Conservation (phyloP, 2,113 vertebrate species). For the Thalassarche chlororhynchos region DNA sequence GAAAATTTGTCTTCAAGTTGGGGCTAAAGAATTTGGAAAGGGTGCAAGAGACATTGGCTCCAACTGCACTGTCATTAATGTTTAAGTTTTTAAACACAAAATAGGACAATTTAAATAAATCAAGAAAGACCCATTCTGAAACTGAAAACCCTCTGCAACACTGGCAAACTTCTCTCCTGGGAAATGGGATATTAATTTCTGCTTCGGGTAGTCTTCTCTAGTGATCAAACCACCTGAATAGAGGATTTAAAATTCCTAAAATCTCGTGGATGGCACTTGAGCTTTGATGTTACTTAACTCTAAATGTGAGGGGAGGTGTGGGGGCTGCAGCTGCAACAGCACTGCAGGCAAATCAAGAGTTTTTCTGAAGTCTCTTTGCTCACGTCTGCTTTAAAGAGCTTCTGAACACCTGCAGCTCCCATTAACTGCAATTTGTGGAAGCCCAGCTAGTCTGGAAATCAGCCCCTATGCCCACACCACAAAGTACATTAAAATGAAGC, state of each 20-base stretch:
- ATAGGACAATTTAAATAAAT: not conserved
- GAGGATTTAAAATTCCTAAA: not conserved
- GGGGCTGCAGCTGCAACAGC: not conserved
- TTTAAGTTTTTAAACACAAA: not conserved
- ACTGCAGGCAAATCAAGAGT: not conserved
- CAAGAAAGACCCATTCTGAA: not conserved
- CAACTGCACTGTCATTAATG: not conserved
- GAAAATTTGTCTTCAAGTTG: not conserved
- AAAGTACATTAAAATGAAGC: not conserved
- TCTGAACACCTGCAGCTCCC: slow-evolving; percentile 43
- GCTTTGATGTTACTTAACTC: not conserved
- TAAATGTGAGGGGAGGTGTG: accelerated
- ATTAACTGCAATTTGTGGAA: not conserved
- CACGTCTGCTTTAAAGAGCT: not conserved
- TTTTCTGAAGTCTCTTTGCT: not conserved
- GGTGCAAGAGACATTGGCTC: not conserved
- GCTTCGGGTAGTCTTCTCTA: not conserved
- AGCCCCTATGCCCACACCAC: not conserved
- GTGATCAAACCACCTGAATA: not conserved
- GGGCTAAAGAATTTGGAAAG: not conserved
- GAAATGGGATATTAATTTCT: not conserved
- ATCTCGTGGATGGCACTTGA: not conserved
- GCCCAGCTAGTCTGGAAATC: not conserved
- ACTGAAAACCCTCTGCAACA: not conserved
- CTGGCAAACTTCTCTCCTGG: not conserved